Evolutionary conservation across 2,888 invertebrate genomes (phyloP), one percentile per base, ranked within the genome.

Genomic region (Zeuzera pyrina): DNA sequence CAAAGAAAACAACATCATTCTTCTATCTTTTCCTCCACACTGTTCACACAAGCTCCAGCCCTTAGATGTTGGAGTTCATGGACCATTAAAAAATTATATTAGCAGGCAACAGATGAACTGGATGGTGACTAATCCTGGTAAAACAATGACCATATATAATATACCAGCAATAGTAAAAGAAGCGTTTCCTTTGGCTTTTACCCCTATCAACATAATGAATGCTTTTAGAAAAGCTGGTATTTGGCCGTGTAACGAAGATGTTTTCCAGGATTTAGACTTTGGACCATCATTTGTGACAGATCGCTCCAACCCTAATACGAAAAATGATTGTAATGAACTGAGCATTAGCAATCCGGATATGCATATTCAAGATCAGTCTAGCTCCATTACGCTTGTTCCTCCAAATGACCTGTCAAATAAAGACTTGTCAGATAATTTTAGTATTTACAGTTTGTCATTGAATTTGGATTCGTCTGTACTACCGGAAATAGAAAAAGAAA

Each of bases 91-190:
- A 10, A 30, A 30, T 22, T 23, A 30, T 23, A 30, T 22, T n/a
- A 22, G 13, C 14, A 12, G 30, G 12, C 30, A 23, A 22, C 30
- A 30, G n/a, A 24, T 15, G 3, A 31, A 31, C 15, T 31, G 24
- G 24, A 31, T 31, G 31, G 11, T 21, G 14, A 39, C 27, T 47
- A 47, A 47, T 15, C 42, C 13, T 26, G 31, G 30, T n/a, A 21
- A 30, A 23, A 30, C 15, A 15, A 34, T 30, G 12, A 40, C 31
- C 30, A 41, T 45, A 6, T 43, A 45, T 31, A 38, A 45, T 12
- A 40, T 45, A 12, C 42, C 47, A 7, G 48, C 33, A 33, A 43
- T 51, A 14, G 48, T 55, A 10, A 40, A 31, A 38, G n/a, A 35
- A 15, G 42, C 43, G 21, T 42, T 26, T 27, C 47, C 42, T 22